phyloP scores from a whole-genome alignment of 2,113 vertebrate genomes.

The Tachuris rubrigastra region DNA sequence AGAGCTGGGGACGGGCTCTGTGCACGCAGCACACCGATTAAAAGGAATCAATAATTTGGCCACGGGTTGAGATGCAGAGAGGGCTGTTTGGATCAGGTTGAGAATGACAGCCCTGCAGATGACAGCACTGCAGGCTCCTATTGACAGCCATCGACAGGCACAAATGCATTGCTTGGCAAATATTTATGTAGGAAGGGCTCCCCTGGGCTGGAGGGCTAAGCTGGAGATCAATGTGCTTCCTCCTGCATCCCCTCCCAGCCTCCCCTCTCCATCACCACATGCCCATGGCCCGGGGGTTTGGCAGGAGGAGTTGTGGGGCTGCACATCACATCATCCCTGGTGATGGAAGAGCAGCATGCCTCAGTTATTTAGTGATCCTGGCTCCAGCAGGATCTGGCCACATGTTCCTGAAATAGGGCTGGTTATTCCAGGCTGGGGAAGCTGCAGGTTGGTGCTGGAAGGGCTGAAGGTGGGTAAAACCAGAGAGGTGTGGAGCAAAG shows the following conservation, averaged over 20 bases:
- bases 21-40: fast-evolving
- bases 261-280: background rate
- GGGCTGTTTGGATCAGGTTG: background rate
- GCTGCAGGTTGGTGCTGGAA: background rate
- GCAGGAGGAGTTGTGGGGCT: background rate
- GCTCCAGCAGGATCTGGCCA: background rate
- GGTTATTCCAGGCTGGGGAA: background rate
- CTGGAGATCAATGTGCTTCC: constrained; percentile 16
- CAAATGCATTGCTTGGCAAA: constrained; percentile 69
- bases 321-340: background rate
- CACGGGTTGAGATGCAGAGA: fast-evolving
- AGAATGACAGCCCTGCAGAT: background rate
- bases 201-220: constrained; percentile 13
- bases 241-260: background rate
- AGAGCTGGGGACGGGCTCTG: background rate
- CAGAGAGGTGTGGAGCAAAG: background rate
- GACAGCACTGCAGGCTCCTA: constrained; percentile 33
- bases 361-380: fast-evolving
- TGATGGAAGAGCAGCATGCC: background rate
- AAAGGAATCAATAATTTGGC: background rate
- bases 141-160: constrained; percentile 68
- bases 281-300: fast-evolving
- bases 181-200: constrained; percentile 70
- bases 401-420: fast-evolving
- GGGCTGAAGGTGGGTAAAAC: background rate